A percentile compares a stretch with the other conserved stretches of the same genome.
Conservation (phyloP, 1,140 invertebrate genomes). For the Coptotermes formosanus region DNA sequence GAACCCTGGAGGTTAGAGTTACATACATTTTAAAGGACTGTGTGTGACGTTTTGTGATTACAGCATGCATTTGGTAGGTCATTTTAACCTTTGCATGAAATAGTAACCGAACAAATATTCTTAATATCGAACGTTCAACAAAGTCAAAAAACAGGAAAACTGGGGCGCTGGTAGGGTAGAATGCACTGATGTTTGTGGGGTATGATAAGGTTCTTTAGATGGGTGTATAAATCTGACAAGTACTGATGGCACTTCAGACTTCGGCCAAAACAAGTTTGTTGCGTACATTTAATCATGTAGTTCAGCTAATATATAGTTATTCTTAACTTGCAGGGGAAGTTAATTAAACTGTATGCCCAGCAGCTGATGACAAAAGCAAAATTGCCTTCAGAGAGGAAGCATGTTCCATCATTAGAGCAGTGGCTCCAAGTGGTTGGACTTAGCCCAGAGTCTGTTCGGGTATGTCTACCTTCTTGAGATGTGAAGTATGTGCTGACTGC, state of each 20-base stretch:
- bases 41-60: neutral
- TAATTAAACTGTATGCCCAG: slow-evolving; percentile 89
- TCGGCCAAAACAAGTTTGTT: neutral
- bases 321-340: slow-evolving; percentile 72
- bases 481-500: too few species aligned
- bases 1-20: slow-evolving; percentile 78
- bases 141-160: too few species aligned
- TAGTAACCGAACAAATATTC: neutral
- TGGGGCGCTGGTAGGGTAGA: too few species aligned
- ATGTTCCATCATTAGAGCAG: slow-evolving; percentile 75
- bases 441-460: slow-evolving; percentile 66
- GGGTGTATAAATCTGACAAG: too few species aligned
- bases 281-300: neutral
- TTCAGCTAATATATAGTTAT: neutral
- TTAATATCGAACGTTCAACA: neutral
- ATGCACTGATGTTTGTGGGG: too few species aligned
- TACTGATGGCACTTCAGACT: too few species aligned
- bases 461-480: slow-evolving; percentile 43
- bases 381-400: slow-evolving; percentile 60
- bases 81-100: neutral
- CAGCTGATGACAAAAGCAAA: slow-evolving; percentile 84
- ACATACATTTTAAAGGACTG: neutral
- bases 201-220: too few species aligned
- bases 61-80: neutral
- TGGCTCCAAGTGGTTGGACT: slow-evolving; percentile 91